Evolutionary conservation across 1,140 invertebrate genomes (phyloP), one percentile per base, ranked within the genome.

Genomic region (Polypedilum pembai): DNA sequence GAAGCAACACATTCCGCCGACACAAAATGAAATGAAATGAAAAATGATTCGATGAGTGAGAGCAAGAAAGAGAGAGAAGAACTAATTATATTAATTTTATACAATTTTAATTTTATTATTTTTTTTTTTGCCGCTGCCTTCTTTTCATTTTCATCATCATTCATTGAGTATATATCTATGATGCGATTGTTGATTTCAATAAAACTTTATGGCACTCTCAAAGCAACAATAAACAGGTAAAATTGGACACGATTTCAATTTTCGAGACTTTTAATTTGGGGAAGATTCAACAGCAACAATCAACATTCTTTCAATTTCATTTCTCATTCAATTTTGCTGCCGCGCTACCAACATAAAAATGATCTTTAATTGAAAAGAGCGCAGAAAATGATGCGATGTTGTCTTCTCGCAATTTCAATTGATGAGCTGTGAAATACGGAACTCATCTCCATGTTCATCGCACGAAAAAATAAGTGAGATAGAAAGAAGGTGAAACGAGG

Each of bases 71-170:
- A 33, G 24, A 33, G 24, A 33, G 24, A 33, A 33, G 24, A 33
- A 33, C 24, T 56, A 56, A 56, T 56, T 56, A n/a, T 56, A 56
- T 56, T 56, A 56, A 56, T 56, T 56, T 56, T 56, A n/a, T 56
- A 15, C 12, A 56, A 56, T n/a, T 56, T 56, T 56, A 56, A 15
- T 56, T 56, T 15, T 56, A 56, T 56, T 33, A 33, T 33, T 33
- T 3, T 33, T 33, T n/a, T 33, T 33, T 33, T 56, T 56, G 45
- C 45, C 45, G 45, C 45, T 56, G 12, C 45, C 24, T 56, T 56
- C n/a, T 56, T n/a, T 56, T 56, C 45, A 12, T 15, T 56, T 56
- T 15, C 41, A 12, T 56, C 24, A 33, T 56, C 45, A 56, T 56
- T 56, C n/a, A 56, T 56, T 15, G 45, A 56, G 24, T 33, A 33